phyloP scores from a whole-genome alignment of 2,888 invertebrate genomes.

The Agrotis clavis region DNA sequence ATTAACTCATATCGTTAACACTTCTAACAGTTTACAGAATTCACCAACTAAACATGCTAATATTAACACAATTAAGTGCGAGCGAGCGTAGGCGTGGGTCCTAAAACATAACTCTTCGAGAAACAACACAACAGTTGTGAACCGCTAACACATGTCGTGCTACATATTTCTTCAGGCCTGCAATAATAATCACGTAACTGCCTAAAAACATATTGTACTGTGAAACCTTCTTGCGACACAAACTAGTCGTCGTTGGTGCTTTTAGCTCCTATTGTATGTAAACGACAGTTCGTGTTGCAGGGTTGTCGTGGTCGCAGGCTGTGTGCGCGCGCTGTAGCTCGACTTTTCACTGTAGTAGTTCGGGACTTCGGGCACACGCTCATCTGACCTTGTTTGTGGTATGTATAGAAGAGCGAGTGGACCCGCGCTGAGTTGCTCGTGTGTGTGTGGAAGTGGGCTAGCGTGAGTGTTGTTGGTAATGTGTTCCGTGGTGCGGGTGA shows the following conservation, averaged over 20 bases:
- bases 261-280: no score
- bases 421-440: background rate
- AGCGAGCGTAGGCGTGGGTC: slow-evolving; percentile 13
- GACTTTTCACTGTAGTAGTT: background rate
- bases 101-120: slow-evolving; percentile 15
- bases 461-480: slow-evolving; percentile 26
- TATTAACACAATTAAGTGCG: slow-evolving; percentile 3
- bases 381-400: slow-evolving; percentile 4
- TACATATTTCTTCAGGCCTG: slow-evolving; percentile 37
- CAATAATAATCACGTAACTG: slow-evolving; percentile 35
- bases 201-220: slow-evolving; percentile 10
- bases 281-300: background rate
- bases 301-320: background rate
- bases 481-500: slow-evolving; percentile 31
- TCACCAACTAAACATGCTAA: slow-evolving; percentile 5
- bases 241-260: slow-evolving; percentile 18
- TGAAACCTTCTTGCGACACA: slow-evolving; percentile 2
- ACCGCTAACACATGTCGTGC: slow-evolving; percentile 34
- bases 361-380: background rate
- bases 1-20: background rate
- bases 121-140: slow-evolving; percentile 18
- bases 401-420: background rate
- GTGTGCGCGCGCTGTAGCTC: background rate
- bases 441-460: slow-evolving; percentile 18
- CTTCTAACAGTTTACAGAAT: background rate